Evolutionary conservation across 1,140 invertebrate species (phyloP).

Genomic region (Drosophila suzukii): DNA sequence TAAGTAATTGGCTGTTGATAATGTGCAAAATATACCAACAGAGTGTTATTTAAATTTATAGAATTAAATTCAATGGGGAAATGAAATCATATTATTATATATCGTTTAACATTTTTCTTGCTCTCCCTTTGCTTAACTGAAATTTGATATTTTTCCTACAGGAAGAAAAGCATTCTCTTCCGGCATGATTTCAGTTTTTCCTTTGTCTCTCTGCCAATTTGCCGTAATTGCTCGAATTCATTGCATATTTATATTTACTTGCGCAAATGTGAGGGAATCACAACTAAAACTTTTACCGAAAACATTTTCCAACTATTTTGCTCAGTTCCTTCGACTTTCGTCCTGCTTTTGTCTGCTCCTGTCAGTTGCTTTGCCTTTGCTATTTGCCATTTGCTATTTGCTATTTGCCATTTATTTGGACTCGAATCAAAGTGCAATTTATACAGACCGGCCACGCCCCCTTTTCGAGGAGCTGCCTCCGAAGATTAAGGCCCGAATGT

Average conservation of each 20-base stretch:
- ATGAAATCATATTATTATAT: no score
- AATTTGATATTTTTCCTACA: background rate
- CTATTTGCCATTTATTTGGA: constrained; percentile 44
- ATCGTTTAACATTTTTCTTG: background rate
- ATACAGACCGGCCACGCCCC: background rate
- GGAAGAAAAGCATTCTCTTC: background rate
- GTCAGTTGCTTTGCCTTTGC: constrained; percentile 17
- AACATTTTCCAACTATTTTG: constrained; percentile 29
- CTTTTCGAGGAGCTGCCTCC: background rate
- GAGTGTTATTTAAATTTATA: no score
- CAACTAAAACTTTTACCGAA: constrained; percentile 20
- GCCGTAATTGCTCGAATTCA: constrained; percentile 17
- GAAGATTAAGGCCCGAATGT: constrained; percentile 2
- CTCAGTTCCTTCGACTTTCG: background rate
- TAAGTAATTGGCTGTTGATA: no score
- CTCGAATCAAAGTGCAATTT: constrained; percentile 52
- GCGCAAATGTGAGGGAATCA: constrained; percentile 4
- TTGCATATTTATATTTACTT: constrained; percentile 34
- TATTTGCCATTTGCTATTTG: constrained; percentile 19
- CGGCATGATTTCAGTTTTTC: background rate
- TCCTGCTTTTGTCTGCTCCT: constrained; percentile 3
- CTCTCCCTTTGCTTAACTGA: background rate
- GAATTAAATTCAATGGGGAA: no score
- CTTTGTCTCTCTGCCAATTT: constrained; percentile 28
- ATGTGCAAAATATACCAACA: no score